Conservation (phyloP, 2,797 vertebrate species). For the Adrianichthys oophorus region DNA sequence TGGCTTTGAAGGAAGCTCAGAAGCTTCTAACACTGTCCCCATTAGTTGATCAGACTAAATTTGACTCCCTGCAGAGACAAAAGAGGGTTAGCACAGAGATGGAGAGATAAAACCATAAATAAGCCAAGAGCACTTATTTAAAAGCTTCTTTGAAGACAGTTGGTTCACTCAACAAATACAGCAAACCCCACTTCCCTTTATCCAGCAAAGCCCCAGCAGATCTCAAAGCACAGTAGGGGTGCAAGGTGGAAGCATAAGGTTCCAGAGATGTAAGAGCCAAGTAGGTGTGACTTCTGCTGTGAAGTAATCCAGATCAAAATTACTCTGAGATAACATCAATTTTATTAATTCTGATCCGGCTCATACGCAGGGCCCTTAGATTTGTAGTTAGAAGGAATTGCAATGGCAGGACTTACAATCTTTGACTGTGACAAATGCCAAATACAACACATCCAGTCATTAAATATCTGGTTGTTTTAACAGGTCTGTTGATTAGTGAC, state of each 20-base stretch:
- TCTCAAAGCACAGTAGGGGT: constrained; percentile 49
- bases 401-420: constrained; percentile 25
- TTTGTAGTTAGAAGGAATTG: constrained; percentile 37
- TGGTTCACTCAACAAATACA: constrained; percentile 58
- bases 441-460: constrained; percentile 24
- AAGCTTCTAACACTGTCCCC: constrained; percentile 80
- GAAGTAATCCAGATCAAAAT: constrained; percentile 72
- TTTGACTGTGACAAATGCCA: constrained; percentile 18
- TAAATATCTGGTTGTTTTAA: constrained; percentile 17
- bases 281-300: constrained; percentile 52
- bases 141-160: constrained; percentile 66
- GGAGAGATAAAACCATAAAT: constrained; percentile 56
- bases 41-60: constrained; percentile 92
- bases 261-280: constrained; percentile 59
- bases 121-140: constrained; percentile 65
- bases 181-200: constrained; percentile 65
- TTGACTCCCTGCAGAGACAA: constrained; percentile 80
- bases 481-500: constrained; percentile 27
- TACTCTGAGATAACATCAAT: constrained; percentile 65
- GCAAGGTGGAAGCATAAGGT: constrained; percentile 54
- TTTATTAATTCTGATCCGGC: constrained; percentile 70
- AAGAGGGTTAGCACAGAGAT: constrained; percentile 69
- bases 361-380: constrained; percentile 53
- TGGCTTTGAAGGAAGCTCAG: constrained; percentile 76
- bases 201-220: constrained; percentile 67